Base-by-base conservation (phyloP, 2,797 vertebrate genomes). In the Ctenopoma kingsleyae region DNA sequence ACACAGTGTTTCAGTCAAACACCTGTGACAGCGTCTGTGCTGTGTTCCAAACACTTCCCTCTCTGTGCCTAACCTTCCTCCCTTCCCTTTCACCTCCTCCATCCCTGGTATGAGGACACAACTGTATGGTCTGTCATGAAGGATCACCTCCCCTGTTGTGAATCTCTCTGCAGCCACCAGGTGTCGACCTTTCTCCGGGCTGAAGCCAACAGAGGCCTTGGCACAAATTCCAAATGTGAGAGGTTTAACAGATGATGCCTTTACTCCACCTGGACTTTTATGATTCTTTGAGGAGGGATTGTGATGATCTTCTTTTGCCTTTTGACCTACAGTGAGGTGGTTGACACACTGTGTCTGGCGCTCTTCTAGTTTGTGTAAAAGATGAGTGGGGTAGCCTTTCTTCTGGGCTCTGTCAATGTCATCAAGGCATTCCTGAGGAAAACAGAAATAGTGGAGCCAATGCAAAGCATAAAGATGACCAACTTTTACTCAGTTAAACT, bases 81-180 rank as follows among this genome's bases (percentile, higher is more conserved):
- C 57, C 15, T 54, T 64, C 23, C 77, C 80, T 63, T 49, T 67
- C 32, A 72, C 66, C 80, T 73, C 86, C 59, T 81, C 69, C 51
- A 58, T 62, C 49, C 82, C 85, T 20, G 93, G 95, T 48, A 94
- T 93, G 16, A 99, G 94, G 68, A 98, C 96, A 4, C 92, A 96
- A 67, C 95, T 93, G 91, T 96, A 98, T 0, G 97, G 96, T 43
- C 93, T 85, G 19, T 99, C 98, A 41, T 72, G 86, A 44, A 99
- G 74, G 56, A 99, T 76, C 36, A 92, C 79, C 58, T 97, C 95
- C 36, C 97, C 97, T 0, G 95, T 90, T 54, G 83, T 36, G 54
- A 97, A 94, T 60, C 91, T 88, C 74, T 93, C 81, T 6, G 70
- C 76, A 40, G 95, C 96, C 87, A 97, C 83, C 73, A 98, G 93